Evolutionary conservation across 2,113 vertebrate genomes (phyloP).

Genomic region (Lanius collurio): DNA sequence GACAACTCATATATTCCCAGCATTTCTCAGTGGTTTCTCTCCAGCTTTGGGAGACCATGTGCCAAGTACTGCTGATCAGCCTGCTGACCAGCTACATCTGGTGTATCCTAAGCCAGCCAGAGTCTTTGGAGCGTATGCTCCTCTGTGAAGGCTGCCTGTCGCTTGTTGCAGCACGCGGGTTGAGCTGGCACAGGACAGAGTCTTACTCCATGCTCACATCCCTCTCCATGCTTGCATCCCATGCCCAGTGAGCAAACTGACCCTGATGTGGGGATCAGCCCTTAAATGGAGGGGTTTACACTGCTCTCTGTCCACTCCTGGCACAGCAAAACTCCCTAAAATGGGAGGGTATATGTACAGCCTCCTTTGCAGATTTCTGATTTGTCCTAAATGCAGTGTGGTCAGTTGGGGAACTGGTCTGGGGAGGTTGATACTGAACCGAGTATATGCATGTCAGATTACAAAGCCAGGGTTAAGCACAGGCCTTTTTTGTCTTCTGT

Average conservation of each 20-base stretch:
- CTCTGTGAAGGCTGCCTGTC: not conserved
- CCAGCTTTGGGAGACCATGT: not conserved
- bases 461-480: not conserved
- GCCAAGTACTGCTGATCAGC: slow-evolving; percentile 39
- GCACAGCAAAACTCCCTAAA: not conserved
- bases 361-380: not conserved
- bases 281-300: not conserved
- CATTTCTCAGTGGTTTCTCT: slow-evolving; percentile 23
- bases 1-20: slow-evolving; percentile 47
- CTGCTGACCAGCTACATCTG: slow-evolving; percentile 56
- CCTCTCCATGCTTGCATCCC: accelerated
- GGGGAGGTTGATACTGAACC: not conserved
- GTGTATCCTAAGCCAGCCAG: not conserved
- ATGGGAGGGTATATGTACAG: not conserved
- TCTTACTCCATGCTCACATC: not conserved
- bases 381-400: not conserved
- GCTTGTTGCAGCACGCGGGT: accelerated
- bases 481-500: not conserved
- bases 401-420: not conserved
- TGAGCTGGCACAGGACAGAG: not conserved
- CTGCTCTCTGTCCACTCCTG: not conserved
- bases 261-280: not conserved
- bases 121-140: not conserved
- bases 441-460: not conserved
- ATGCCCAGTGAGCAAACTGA: not conserved